Evolutionary conservation across 2,888 invertebrate genomes (phyloP).

Genomic region (Drosophila melanocephala): DNA sequence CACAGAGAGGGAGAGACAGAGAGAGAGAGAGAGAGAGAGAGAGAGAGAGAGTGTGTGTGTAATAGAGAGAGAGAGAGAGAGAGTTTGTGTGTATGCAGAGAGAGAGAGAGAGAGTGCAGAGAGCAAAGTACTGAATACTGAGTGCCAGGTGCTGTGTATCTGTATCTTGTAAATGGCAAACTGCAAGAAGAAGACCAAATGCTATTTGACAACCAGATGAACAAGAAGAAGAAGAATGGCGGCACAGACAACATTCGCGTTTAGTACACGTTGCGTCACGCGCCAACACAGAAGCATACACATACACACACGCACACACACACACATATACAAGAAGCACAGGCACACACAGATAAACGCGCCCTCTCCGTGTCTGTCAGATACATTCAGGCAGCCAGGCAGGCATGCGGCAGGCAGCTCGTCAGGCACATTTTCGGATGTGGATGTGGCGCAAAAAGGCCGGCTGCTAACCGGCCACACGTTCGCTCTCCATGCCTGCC

Average conservation of each 20-base stretch:
- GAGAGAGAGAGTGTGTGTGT: conserved; percentile 20
- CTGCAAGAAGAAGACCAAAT: conserved; percentile 64
- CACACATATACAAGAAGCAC: background rate
- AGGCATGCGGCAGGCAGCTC: conserved; percentile 13
- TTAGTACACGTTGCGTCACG: conserved; percentile 73
- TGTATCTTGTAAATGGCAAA: conserved; percentile 65
- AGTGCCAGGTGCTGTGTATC: conserved; percentile 48
- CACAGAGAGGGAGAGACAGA: conserved; percentile 5
- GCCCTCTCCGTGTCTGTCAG: conserved; percentile 49
- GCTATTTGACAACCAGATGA: conserved; percentile 20
- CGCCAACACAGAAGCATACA: conserved; percentile 39
- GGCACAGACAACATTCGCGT: conserved; percentile 47
- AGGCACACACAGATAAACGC: conserved; percentile 18
- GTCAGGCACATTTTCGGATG: conserved; percentile 37
- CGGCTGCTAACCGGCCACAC: conserved; percentile 56
- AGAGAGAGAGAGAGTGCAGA: conserved; percentile 7
- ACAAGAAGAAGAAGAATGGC: conserved; percentile 44
- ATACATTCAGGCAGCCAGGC: conserved; percentile 46
- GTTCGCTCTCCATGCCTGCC: conserved; percentile 11
- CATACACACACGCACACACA: conserved; percentile 1
- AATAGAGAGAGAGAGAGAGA: background rate
- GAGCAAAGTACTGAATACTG: conserved; percentile 17
- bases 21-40: conserved; percentile 23
- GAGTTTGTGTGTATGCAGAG: conserved; percentile 1
- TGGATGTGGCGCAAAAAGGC: conserved; percentile 66